Percentiles rank a stretch among this genome's conserved stretches.
phyloP scores from a whole-genome alignment of 2,113 vertebrate species.

The Bubalus kerabau region DNA sequence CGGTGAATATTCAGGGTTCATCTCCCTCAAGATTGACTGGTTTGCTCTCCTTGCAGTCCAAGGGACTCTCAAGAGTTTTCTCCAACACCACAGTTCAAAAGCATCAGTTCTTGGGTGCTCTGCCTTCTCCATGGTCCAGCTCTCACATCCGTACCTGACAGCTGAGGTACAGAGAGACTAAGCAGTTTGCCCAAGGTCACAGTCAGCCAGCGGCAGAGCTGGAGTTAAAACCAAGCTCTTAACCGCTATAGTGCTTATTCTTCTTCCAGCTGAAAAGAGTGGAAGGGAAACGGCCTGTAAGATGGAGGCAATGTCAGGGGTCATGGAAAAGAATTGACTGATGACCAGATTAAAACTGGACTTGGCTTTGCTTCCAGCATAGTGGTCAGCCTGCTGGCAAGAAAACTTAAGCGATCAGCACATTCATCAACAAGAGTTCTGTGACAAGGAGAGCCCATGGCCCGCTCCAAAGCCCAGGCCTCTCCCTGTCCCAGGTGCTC shows the following conservation, averaged over 20 bases:
- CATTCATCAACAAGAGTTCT: neutral
- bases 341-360: no score
- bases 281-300: neutral
- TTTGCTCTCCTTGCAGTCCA: neutral
- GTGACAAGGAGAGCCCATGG: neutral
- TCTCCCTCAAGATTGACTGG: neutral
- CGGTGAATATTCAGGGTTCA: rapidly evolving
- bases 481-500: neutral
- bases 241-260: neutral
- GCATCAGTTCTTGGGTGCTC: neutral
- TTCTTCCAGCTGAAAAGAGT: neutral
- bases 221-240: neutral
- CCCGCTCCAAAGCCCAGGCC: neutral
- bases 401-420: neutral
- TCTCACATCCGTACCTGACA: neutral
- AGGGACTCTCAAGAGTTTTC: neutral
- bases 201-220: neutral
- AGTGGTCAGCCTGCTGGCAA: neutral
- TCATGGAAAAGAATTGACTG: neutral
- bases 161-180: neutral
- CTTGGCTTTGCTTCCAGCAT: neutral
- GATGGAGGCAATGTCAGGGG: neutral
- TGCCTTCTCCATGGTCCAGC: neutral
- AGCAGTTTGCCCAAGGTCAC: neutral
- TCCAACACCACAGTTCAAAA: neutral